Percentiles rank a stretch among this genome's conserved stretches.
phyloP scores from a whole-genome alignment of 2,113 vertebrate genomes.

The Calonectris borealis region DNA sequence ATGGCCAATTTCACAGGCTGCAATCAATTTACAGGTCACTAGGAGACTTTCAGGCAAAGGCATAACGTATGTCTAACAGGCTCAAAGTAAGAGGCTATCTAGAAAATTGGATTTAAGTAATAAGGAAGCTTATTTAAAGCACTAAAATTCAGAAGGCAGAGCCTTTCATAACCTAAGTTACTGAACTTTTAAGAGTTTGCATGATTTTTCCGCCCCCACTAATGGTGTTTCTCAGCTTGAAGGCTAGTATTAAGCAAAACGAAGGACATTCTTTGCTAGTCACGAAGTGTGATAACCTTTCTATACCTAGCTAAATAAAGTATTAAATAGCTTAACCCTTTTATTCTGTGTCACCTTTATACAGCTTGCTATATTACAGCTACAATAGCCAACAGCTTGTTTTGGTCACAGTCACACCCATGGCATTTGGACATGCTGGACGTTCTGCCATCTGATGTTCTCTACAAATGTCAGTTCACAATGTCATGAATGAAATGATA shows the following conservation, averaged over 20 bases:
- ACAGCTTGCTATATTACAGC: neutral
- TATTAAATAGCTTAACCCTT: neutral
- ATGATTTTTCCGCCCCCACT: neutral
- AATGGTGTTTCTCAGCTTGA: neutral
- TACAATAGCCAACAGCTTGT: neutral
- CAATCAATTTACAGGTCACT: slow-evolving; percentile 38
- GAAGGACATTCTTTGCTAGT: neutral
- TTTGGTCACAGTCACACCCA: neutral
- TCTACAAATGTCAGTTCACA: neutral
- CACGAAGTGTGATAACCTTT: neutral
- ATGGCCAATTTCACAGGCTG: slow-evolving; percentile 16
- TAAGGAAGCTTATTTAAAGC: slow-evolving; percentile 33
- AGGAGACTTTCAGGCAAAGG: slow-evolving; percentile 20
- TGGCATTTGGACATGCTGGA: neutral
- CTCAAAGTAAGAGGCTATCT: slow-evolving; percentile 29
- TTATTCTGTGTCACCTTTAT: neutral
- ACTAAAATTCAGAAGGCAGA: slow-evolving; percentile 30
- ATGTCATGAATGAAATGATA: neutral
- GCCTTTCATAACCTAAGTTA: neutral
- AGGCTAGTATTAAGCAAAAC: neutral
- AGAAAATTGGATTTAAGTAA: slow-evolving; percentile 57
- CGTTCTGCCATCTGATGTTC: neutral
- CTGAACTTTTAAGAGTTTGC: neutral
- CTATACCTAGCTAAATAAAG: neutral
- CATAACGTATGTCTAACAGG: neutral